These are phyloP conservation scores for Trisateles emortualis DNA, from an alignment of 2,888 invertebrate species.

Conservation along the genomic window DNA sequence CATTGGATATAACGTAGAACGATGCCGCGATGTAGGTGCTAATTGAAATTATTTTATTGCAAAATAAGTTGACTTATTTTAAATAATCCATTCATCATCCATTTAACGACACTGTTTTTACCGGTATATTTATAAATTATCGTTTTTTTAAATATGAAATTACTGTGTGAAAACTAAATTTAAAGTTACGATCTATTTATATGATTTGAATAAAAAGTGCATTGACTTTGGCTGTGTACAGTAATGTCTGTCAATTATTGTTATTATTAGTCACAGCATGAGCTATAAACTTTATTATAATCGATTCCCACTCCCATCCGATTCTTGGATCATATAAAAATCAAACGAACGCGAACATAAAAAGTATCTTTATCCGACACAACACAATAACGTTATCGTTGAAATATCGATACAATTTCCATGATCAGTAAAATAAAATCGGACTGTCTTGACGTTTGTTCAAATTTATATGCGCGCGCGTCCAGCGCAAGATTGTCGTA, in stretches of 20 bases:
- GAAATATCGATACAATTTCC: constrained; percentile 85
- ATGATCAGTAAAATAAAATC: constrained; percentile 85
- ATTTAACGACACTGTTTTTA: no score
- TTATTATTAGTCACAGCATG: constrained; percentile 45
- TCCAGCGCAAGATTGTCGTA: constrained; percentile 79
- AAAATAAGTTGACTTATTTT: no score
- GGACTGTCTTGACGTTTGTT: constrained; percentile 77
- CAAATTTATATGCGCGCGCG: constrained; percentile 77
- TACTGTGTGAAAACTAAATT: not conserved
- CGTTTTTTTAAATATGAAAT: not conserved
- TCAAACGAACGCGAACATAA: constrained; percentile 73
- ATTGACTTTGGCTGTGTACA: constrained; percentile 30
- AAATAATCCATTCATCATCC: no score
- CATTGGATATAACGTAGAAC: no score
- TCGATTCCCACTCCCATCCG: constrained; percentile 53
- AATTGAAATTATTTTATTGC: no score
- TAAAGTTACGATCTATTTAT: constrained; percentile 12
- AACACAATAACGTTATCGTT: constrained; percentile 80
- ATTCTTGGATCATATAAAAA: constrained; percentile 67
- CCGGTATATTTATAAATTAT: not conserved
- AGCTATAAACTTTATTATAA: constrained; percentile 58
- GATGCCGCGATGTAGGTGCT: no score
- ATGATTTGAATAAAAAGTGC: constrained; percentile 22
- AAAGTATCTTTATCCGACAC: constrained; percentile 72
- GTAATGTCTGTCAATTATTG: constrained; percentile 28